These are phyloP conservation scores for Cydia strobilella DNA, from an alignment of 1,140 invertebrate species.

Conservation along the genomic window DNA sequence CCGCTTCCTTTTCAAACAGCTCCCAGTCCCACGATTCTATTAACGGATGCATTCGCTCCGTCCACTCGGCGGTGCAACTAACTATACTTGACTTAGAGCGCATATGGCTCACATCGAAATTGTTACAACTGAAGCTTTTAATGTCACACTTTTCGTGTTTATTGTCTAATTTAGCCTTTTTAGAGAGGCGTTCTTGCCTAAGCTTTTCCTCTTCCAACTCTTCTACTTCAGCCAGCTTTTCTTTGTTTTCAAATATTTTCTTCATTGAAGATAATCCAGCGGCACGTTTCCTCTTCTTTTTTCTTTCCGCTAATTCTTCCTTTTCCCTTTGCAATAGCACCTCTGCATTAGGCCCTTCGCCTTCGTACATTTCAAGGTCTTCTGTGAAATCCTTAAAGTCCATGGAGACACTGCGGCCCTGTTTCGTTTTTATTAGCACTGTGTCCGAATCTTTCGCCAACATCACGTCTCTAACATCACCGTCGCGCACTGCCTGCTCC, in stretches of 20 bases:
- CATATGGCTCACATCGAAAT: slow-evolving; percentile 71
- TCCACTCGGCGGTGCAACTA: slow-evolving; percentile 80
- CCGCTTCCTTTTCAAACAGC: slow-evolving; percentile 81
- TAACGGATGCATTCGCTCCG: slow-evolving; percentile 81
- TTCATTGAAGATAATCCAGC: slow-evolving; percentile 82
- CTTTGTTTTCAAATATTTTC: slow-evolving; percentile 89
- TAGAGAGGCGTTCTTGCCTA: slow-evolving; percentile 66
- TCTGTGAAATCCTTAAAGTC: slow-evolving; percentile 84
- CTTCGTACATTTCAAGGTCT: slow-evolving; percentile 83
- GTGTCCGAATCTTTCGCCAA: slow-evolving; percentile 87
- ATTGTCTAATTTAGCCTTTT: slow-evolving; percentile 75
- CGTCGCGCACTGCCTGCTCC: slow-evolving; percentile 88
- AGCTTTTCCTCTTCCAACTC: slow-evolving; percentile 75
- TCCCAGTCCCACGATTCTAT: slow-evolving; percentile 84
- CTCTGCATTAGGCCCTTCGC: slow-evolving; percentile 83
- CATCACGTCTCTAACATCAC: slow-evolving; percentile 88
- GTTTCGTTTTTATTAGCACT: slow-evolving; percentile 86
- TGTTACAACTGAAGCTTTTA: slow-evolving; percentile 63
- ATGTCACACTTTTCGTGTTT: slow-evolving; percentile 70
- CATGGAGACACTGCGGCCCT: slow-evolving; percentile 86
- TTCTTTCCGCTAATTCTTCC: slow-evolving; percentile 81
- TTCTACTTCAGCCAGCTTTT: slow-evolving; percentile 83
- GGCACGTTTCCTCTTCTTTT: slow-evolving; percentile 82
- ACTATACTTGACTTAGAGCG: slow-evolving; percentile 76
- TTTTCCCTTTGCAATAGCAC: slow-evolving; percentile 83